Conservation (phyloP, 2,797 vertebrate species). For the Lutjanus campechanus region DNA sequence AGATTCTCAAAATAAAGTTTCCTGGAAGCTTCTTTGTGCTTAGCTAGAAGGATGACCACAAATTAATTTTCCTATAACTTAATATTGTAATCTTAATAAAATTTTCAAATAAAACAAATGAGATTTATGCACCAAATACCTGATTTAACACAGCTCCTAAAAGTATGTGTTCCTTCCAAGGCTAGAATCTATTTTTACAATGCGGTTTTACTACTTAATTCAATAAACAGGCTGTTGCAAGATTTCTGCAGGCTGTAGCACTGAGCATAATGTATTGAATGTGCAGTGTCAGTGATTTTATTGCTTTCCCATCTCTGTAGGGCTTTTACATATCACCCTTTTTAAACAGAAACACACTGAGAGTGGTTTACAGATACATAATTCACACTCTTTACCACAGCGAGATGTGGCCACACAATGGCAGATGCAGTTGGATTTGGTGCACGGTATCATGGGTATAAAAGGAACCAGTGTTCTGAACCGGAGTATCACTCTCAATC, state of each 20-base stretch:
- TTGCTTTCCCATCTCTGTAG: conserved; percentile 30
- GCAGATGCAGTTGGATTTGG: conserved; percentile 40
- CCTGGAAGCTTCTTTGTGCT: background rate
- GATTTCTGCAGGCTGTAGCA: conserved; percentile 37
- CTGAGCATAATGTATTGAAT: conserved; percentile 39
- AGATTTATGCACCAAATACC: conserved; percentile 21
- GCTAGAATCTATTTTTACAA: conserved; percentile 35
- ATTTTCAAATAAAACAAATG: conserved; percentile 18
- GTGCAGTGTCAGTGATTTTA: conserved; percentile 49
- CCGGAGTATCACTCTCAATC: conserved; percentile 50
- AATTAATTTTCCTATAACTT: background rate
- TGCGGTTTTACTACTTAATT: conserved; percentile 60
- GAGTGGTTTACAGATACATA: conserved; percentile 52
- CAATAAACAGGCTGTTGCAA: conserved; percentile 52
- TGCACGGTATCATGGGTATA: conserved; percentile 39
- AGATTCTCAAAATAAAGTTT: background rate
- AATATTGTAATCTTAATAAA: background rate
- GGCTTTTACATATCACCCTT: conserved; percentile 41
- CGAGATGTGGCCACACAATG: conserved; percentile 43
- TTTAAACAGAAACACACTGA: conserved; percentile 50
- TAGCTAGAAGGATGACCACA: background rate
- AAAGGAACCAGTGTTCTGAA: conserved; percentile 52
- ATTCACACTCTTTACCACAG: conserved; percentile 40
- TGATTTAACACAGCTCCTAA: conserved; percentile 29
- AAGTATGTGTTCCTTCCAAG: conserved; percentile 19